Base-by-base conservation (phyloP, 64 coral and sea anemone genomes). In the Trachythela sp. region DNA sequence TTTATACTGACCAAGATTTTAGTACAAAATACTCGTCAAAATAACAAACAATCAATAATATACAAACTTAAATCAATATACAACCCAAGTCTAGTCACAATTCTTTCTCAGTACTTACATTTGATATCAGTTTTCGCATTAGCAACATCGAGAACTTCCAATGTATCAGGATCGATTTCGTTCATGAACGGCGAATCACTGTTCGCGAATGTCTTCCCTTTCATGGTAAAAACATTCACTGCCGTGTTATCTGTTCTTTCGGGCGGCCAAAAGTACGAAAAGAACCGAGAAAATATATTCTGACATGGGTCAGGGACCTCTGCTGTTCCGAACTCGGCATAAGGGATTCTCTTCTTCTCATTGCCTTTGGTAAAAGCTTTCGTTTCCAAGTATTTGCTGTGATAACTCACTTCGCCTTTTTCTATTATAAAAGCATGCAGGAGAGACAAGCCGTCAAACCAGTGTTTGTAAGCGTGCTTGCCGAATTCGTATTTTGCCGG, bases 241-340 rank as follows among this genome's bases (percentile, higher is more conserved):
- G 93, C 92, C 49, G 91, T 93, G 85, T 98, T 98, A 41, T 98
- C 95, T 15, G 95, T 98, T 36, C 95, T 92, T 84, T 98, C 84
- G 39, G 95, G 95, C 7, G 93, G 95, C 39, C 88, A 70, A 41
- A 98, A 98, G 48, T 94, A 92, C 0, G 95, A 98, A 72, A 98
- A 98, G 86, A 98, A 98, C 22, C 93, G 86, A 17, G 95, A 91
- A 49, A 98, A 98, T 39, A 98, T 98, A 43, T 98, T 98, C 70
- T 94, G 94, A 37, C 95, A 98, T 33, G 95, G 95, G 86, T 98
- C 95, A n/a, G 95, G 77, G 8, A 91, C 88, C 24, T 94, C 52
- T 34, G 95, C 71, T 2, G 95, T 98, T 2, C 93, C 95, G 84
- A 98, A 98, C 49, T 98, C 95, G 1, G 95, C 93, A 36, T 94